Evolutionary conservation across 2,888 invertebrate species (phyloP), one percentile per base, ranked within the genome.

Genomic region (Scaptomyza flava): DNA sequence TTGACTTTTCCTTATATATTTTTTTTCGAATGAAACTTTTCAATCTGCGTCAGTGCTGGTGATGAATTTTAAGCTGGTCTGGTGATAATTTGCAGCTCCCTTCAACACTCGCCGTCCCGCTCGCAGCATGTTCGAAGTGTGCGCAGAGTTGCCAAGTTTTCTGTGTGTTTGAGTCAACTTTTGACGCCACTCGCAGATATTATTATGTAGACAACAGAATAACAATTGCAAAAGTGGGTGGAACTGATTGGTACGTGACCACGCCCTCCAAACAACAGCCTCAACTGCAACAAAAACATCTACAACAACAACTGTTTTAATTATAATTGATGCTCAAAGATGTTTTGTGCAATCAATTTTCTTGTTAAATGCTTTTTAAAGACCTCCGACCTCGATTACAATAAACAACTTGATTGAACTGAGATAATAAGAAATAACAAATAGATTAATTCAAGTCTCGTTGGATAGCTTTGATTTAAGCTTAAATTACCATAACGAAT

Each of bases 121-220:
- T 17, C 17, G 47, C 33, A 2, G 31, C 33, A 4, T 34, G 4
- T 34, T 9, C n/a, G 36, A 6, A 27, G 27, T 27, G 27, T n/a
- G 9, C 17, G 53, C 30, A 23, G 12, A 34, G 23, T 12, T 41
- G 31, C 31, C 50, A 51, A 51, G 38, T 69, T 33, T 57, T 9
- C n/a, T 50, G 17, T 58, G 34, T 33, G 42, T 14, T 14, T 41
- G 38, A 8, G 14, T 12, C 58, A 60, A 47, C 53, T 50, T 60
- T 46, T 50, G 52, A 57, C 42, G 67, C 33, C 59, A 72, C 27
- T 68, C 30, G 27, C 72, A 57, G 50, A 23, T 23, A 23, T 23
- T 27, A 27, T 27, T 27, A 6, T 27, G 27, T 27, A 4, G 27
- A 27, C 33, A 11, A 34, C 11, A 52, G 52, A 46, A 51, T 14